Evolutionary conservation across 2,113 vertebrate species (phyloP).

Genomic region (Etheostoma spectabile): DNA sequence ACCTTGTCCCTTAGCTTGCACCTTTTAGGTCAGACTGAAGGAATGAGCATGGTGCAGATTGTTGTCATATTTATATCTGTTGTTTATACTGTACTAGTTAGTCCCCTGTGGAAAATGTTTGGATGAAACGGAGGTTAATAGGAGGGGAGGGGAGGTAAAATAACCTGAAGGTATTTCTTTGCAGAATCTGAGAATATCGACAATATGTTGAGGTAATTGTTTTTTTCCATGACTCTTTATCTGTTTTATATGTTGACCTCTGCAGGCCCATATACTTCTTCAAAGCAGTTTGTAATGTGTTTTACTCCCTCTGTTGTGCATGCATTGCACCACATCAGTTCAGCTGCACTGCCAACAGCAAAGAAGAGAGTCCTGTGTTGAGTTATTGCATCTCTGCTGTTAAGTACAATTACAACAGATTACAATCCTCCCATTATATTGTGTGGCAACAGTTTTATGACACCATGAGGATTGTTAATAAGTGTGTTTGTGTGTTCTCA

Average conservation of each 20-base stretch:
- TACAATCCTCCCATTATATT: constrained; percentile 37
- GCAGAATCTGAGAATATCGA: constrained; percentile 38
- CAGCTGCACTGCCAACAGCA: constrained; percentile 33
- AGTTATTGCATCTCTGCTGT: constrained; percentile 33
- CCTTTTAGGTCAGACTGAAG: constrained; percentile 42
- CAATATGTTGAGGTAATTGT: constrained; percentile 40
- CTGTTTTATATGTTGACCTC: constrained; percentile 21
- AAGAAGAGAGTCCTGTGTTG: constrained; percentile 18
- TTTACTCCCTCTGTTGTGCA: constrained; percentile 30
- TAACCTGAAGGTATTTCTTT: constrained; percentile 19
- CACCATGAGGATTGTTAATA: constrained; percentile 40
- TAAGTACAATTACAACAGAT: constrained; percentile 20
- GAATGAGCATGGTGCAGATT: constrained; percentile 14
- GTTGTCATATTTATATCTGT: constrained; percentile 38
- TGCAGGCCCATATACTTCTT: neutral
- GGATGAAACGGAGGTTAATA: constrained; percentile 2
- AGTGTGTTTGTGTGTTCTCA: constrained; percentile 31
- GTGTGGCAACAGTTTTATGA: constrained; percentile 27
- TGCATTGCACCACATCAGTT: constrained; percentile 42
- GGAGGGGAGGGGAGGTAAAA: constrained; percentile 9
- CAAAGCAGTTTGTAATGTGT: constrained; percentile 13
- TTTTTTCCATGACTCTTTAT: constrained; percentile 26
- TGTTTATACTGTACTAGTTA: constrained; percentile 41
- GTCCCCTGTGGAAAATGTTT: constrained; percentile 28
- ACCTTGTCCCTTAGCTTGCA: constrained; percentile 67